A percentile compares a stretch with the other conserved stretches of the same genome.
Conservation (phyloP, 2,113 vertebrate genomes). For the Edolisoma coerulescens region DNA sequence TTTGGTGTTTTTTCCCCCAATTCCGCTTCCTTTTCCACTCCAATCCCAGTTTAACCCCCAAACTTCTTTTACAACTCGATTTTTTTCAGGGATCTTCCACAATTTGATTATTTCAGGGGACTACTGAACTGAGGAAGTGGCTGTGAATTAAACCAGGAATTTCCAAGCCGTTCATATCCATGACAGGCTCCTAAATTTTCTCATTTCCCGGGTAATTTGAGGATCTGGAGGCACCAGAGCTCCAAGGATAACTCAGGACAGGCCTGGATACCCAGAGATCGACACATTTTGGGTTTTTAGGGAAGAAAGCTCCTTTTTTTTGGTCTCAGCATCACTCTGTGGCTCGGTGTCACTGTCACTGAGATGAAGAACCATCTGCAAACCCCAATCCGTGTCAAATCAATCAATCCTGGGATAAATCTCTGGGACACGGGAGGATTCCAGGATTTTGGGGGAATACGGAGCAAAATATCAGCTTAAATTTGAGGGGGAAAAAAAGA, state of each 20-base stretch:
- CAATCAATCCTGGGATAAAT: neutral
- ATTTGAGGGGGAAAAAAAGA: neutral
- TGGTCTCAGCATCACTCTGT: neutral
- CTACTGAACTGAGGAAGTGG: neutral
- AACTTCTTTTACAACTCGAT: neutral
- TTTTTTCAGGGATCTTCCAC: neutral
- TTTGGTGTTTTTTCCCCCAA: neutral
- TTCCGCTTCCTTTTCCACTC: neutral
- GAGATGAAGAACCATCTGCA: neutral
- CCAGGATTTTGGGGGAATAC: accelerated
- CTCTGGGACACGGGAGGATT: neutral
- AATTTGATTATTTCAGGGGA: neutral
- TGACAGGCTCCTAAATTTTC: neutral
- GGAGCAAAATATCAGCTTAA: neutral
- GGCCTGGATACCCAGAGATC: neutral
- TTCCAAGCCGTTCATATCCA: neutral
- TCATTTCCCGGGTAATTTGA: neutral
- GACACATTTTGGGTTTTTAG: neutral
- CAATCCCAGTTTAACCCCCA: neutral
- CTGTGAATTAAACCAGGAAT: neutral
- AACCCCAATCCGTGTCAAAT: neutral
- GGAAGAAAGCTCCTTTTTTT: neutral
- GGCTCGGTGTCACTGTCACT: neutral
- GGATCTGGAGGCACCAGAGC: neutral
- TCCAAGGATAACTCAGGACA: neutral